Evolutionary conservation across 1,140 invertebrate species (phyloP).

Genomic region (Brachionus calyciflorus): DNA sequence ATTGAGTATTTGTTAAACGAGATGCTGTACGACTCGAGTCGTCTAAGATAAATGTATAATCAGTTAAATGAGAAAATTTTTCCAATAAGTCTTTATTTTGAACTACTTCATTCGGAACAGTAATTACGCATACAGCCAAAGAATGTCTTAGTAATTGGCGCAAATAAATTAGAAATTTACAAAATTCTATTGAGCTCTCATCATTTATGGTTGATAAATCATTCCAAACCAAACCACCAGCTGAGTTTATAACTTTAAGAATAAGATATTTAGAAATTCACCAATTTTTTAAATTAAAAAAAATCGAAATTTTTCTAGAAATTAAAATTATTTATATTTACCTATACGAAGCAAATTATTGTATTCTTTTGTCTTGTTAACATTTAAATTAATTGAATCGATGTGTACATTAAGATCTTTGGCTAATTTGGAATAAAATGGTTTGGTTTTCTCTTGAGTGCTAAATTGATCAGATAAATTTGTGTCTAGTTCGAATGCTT

Average conservation of each 20-base stretch:
- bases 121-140: constrained; percentile 34
- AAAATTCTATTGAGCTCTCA: constrained; percentile 13
- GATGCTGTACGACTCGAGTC: constrained; percentile 4
- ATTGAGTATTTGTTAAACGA: constrained; percentile 29
- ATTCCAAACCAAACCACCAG: constrained; percentile 37
- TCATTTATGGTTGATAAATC: constrained; percentile 34
- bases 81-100: constrained; percentile 24
- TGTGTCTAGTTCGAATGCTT: background rate
- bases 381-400: constrained; percentile 29
- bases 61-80: constrained; percentile 41
- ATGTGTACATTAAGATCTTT: constrained; percentile 7
- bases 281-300: too few relatives aligned
- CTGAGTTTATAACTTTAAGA: constrained; percentile 36
- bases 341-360: constrained; percentile 43
- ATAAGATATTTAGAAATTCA: too few relatives aligned
- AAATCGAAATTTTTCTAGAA: background rate
- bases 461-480: background rate
- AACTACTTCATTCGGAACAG: constrained; percentile 35
- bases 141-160: constrained; percentile 37
- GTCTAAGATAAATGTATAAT: constrained; percentile 26
- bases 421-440: constrained; percentile 1
- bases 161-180: constrained; percentile 22
- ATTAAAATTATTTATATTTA: constrained; percentile 5
- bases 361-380: constrained; percentile 46
- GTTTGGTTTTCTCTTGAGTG: background rate